Conservation (phyloP, 2,888 invertebrate genomes). For the Phrixothrix hirtus region DNA sequence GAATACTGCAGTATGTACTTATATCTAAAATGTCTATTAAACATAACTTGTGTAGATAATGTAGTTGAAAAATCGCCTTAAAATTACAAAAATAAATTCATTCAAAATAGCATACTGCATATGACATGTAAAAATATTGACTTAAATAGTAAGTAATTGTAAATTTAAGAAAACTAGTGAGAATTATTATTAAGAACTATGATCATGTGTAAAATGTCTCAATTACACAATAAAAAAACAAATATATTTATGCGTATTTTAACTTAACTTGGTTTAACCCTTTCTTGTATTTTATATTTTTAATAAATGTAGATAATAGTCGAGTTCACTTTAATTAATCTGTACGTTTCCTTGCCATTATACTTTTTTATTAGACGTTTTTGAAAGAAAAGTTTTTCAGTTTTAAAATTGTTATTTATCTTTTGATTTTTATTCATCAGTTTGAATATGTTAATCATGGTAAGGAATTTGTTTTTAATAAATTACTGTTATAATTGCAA, state of each 20-base stretch:
- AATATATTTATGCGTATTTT: slow-evolving; percentile 5
- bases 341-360: no score
- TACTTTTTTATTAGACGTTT: no score
- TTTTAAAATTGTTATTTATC: no score
- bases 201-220: slow-evolving; percentile 50
- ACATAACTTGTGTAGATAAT: slow-evolving; percentile 20
- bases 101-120: slow-evolving; percentile 14
- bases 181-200: slow-evolving; percentile 45
- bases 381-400: no score
- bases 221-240: slow-evolving; percentile 45
- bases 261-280: neutral
- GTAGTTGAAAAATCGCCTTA: slow-evolving; percentile 26
- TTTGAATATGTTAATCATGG: no score
- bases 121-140: slow-evolving; percentile 31
- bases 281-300: no score
- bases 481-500: no score
- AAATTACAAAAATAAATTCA: slow-evolving; percentile 23
- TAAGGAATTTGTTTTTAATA: no score
- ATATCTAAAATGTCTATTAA: slow-evolving; percentile 8
- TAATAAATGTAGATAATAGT: no score
- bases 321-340: no score
- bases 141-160: slow-evolving; percentile 23
- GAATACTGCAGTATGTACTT: slow-evolving; percentile 14
- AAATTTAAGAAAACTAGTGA: slow-evolving; percentile 43
- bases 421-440: no score